A percentile compares a stretch with the other conserved stretches of the same genome.
These are phyloP conservation scores for Melieria omissa DNA, from an alignment of 2,888 invertebrate genomes.

Conservation along the genomic window DNA sequence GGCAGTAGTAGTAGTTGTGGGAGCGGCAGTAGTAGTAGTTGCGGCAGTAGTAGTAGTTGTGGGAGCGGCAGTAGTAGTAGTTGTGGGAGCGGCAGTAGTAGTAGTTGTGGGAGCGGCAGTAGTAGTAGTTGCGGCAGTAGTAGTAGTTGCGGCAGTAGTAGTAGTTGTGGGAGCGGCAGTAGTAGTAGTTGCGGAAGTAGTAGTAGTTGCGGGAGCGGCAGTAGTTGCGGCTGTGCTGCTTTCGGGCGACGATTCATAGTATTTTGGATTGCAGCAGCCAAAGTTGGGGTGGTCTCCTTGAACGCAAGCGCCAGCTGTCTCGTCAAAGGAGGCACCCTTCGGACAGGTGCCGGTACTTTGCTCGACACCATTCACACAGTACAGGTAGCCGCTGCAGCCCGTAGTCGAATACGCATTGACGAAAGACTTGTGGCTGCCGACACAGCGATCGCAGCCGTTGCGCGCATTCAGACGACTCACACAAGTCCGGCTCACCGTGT, in stretches of 20 bases:
- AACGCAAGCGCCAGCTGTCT: constrained; percentile 43
- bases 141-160: too few relatives aligned
- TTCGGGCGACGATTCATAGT: neutral
- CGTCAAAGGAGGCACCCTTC: constrained; percentile 47
- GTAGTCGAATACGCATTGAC: constrained; percentile 49
- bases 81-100: too few relatives aligned
- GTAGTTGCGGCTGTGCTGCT: too few relatives aligned
- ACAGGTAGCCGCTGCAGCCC: constrained; percentile 48
- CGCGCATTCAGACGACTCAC: constrained; percentile 47
- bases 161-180: too few relatives aligned
- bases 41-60: too few relatives aligned
- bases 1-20: too few relatives aligned
- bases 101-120: too few relatives aligned
- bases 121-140: too few relatives aligned
- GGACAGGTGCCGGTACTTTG: constrained; percentile 43
- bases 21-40: too few relatives aligned
- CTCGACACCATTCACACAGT: constrained; percentile 47
- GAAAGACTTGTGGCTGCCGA: constrained; percentile 44
- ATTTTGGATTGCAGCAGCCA: constrained; percentile 44
- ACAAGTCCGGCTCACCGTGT: constrained; percentile 45
- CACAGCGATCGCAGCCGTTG: constrained; percentile 54
- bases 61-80: too few relatives aligned
- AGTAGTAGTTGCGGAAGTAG: too few relatives aligned
- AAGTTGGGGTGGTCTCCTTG: constrained; percentile 43
- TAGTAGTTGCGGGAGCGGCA: too few relatives aligned